Percentiles rank a stretch among this genome's conserved stretches.
phyloP scores from a whole-genome alignment of 2,113 vertebrate genomes.

The Propithecus coquereli region DNA sequence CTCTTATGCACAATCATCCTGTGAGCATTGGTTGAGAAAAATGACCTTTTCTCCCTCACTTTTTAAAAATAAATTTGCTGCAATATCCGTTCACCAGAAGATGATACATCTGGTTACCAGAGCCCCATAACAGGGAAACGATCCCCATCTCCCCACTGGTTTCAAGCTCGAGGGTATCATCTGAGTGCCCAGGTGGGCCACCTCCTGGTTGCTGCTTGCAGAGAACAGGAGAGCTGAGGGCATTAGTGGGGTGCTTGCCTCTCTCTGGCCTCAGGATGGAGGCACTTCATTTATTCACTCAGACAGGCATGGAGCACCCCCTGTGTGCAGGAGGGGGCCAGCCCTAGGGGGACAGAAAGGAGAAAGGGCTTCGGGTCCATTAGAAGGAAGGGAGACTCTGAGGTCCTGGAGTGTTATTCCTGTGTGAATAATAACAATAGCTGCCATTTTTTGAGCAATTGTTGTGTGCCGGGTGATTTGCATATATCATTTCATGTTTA shows the following conservation, averaged over 20 bases:
- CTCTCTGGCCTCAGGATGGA: background rate
- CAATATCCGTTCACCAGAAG: background rate
- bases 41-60: background rate
- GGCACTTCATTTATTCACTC: background rate
- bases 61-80: background rate
- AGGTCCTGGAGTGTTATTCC: background rate
- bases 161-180: accelerated
- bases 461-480: background rate
- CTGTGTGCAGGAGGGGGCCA: accelerated
- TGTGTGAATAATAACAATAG: background rate
- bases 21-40: background rate
- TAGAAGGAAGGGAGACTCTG: background rate
- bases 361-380: background rate
- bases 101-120: no score
- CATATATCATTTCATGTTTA: background rate
- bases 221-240: background rate
- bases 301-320: accelerated
- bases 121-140: accelerated
- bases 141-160: accelerated
- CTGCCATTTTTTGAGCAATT: background rate
- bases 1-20: background rate
- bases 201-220: background rate
- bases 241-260: background rate
- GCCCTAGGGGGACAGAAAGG: background rate
- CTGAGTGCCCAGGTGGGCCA: background rate